phyloP scores from a whole-genome alignment of 2,888 invertebrate genomes.

The Epinotia nisella region DNA sequence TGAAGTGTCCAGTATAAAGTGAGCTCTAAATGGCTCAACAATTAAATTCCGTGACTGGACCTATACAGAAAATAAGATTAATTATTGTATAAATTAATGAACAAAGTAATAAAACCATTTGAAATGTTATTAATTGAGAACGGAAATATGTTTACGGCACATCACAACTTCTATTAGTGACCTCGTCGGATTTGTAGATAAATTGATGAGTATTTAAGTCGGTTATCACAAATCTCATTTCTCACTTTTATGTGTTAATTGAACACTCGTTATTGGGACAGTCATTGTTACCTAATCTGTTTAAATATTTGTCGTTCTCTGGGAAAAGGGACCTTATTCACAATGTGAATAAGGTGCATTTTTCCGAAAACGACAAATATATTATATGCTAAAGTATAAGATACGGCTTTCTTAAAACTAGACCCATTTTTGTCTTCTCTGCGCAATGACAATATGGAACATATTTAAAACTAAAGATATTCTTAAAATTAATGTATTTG shows the following conservation, averaged over 20 bases:
- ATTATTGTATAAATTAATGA: background rate
- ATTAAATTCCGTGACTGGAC: no score
- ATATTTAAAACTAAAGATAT: background rate
- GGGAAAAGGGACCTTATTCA: background rate
- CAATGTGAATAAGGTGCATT: background rate
- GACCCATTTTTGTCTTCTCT: background rate
- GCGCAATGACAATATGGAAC: no score
- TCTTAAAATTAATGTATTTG: background rate
- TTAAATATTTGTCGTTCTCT: background rate
- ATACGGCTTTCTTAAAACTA: background rate
- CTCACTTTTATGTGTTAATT: background rate
- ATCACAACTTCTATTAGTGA: background rate
- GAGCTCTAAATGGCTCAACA: no score
- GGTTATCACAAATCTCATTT: background rate
- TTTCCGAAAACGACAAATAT: slow-evolving; percentile 1
- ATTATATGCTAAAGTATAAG: background rate
- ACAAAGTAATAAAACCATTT: background rate
- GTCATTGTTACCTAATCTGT: background rate
- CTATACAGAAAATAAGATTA: background rate
- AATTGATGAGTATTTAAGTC: background rate
- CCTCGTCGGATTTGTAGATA: background rate
- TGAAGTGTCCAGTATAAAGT: no score
- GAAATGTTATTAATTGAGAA: background rate
- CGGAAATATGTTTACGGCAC: background rate
- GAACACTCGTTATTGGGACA: background rate